Base-by-base conservation (phyloP, 2,888 invertebrate species). In the Rotaria macrura region DNA sequence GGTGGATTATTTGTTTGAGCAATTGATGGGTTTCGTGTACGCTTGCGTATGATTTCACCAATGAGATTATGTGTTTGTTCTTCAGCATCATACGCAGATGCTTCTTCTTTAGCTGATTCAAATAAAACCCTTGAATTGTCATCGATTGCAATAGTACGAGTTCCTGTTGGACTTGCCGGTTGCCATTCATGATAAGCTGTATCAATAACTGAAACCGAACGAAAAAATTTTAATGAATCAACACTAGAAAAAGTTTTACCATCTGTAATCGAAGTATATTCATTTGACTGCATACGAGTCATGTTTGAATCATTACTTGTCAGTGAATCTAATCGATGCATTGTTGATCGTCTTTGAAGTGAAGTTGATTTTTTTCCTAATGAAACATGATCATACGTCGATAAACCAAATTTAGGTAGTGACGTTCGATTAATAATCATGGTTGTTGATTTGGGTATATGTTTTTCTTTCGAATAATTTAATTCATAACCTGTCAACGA, bases 31-130 rank as follows among this genome's bases (percentile, higher is more conserved):
- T 43, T n/a, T 43, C 10, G 10, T n/a, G 20, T 14, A 43, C 79
- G 79, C 43, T 79, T 79, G 25, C 43, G 40, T 12, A 79, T 79
- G 14, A 79, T 25, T 79, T 79, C 43, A n/a, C 79, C 79, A 79
- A 79, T 79, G 43, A 79, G 43, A 79, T 79, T 79, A 43, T 79
- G 79, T 43, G 79, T 79, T 43, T 40, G 43, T 79, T 79, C 79
- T 79, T 79, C 79, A 14, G 79, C 79, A 79, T 79, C 79, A n/a
- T 25, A 12, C 3, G 25, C 43, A 79, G 43, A 9, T 12, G 12
- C n/a, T 43, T 40, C 23, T 79, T 43, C 79, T 43, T 43, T 40
- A 43, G 40, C 0, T 40, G 40, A 40, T 14, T 43, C 79, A 4
- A 20, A n/a, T 23, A 43, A 43, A n/a, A 25, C 43, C 4, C 25